Percentiles rank a stretch among this genome's conserved stretches.
Conservation (phyloP, 2,888 invertebrate genomes). For the Lepeophtheirus nordmannii region DNA sequence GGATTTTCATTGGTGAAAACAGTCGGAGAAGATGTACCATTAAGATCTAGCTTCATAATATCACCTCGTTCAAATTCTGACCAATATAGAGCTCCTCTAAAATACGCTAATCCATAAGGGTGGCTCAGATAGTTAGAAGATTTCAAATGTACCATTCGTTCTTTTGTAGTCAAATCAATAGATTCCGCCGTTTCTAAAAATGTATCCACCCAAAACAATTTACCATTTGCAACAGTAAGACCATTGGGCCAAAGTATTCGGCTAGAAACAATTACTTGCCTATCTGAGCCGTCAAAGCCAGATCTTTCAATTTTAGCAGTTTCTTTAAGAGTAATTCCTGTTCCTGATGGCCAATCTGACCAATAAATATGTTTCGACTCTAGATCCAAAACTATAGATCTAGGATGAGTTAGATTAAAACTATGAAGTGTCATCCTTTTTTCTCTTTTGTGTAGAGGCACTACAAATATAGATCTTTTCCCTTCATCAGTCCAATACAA, state of each 20-base stretch:
- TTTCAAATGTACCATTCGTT: constrained; percentile 2
- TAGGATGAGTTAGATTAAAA: constrained; percentile 44
- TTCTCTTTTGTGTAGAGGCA: constrained; percentile 45
- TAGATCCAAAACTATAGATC: constrained; percentile 54
- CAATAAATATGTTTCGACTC: constrained; percentile 57
- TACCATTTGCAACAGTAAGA: constrained; percentile 47
- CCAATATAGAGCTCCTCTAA: constrained; percentile 50
- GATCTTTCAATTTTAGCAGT: constrained; percentile 49
- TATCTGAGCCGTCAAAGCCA: constrained; percentile 55
- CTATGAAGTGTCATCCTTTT: constrained; percentile 43
- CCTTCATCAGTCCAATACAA: constrained; percentile 61
- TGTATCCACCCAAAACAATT: constrained; percentile 57
- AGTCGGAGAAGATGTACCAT: constrained; percentile 34
- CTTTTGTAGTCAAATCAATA: background rate
- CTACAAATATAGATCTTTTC: constrained; percentile 50
- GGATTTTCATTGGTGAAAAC: constrained; percentile 31
- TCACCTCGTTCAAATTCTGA: constrained; percentile 51
- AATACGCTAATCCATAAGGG: constrained; percentile 52
- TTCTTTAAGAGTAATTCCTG: constrained; percentile 32
- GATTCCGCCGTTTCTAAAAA: constrained; percentile 51
- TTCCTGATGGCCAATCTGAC: constrained; percentile 48
- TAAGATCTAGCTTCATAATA: constrained; percentile 40
- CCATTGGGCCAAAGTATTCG: constrained; percentile 58
- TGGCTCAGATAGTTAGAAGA: constrained; percentile 39
- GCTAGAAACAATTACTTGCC: constrained; percentile 41